Evolutionary conservation across 1,140 invertebrate species (phyloP), one percentile per base, ranked within the genome.

Genomic region (Heliconius melpomene): DNA sequence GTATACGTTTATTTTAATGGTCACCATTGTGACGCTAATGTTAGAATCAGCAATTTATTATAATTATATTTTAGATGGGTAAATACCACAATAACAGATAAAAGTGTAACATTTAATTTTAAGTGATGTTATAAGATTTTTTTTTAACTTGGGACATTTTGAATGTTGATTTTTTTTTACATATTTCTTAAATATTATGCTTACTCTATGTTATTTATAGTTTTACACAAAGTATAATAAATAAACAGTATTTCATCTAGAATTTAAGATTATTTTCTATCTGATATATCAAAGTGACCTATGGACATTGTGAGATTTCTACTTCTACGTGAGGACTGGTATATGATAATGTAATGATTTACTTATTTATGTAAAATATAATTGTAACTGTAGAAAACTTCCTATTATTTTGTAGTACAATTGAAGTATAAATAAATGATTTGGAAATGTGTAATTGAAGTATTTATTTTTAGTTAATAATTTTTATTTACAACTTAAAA

Each of bases 321-420:
- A 91, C 83, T 86, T 80, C 79, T 85, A 86, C 85, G 79, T 16
- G 87, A 89, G 85, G 87, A 91, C 87, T 89, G 88, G 88, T 77
- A 72, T 77, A 77, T 54, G 40, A 72, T 40, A 52, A 77, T 88
- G 84, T 91, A 89, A 90, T 90, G 90, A 90, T 91, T 93, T 91
- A 84, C 89, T 89, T 93, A 93, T 94, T 92, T 93, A 93, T 93
- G 90, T 93, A 93, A 89, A 88, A 86, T 88, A 85, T 87, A 86
- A 90, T 86, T 89, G 90, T 92, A 93, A 90, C 85, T 93, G 91
- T 93, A 94, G 91, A 93, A 88, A 94, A 90, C 89, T 93, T 94
- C 93, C 93, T 94, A 94, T 94, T 94, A 94, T 94, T 94, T 94
- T 94, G 93, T 94, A 94, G 93, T 94, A 94, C 92, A 94, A 94